phyloP scores from a whole-genome alignment of 2,113 vertebrate species.

The Holacanthus passer region DNA sequence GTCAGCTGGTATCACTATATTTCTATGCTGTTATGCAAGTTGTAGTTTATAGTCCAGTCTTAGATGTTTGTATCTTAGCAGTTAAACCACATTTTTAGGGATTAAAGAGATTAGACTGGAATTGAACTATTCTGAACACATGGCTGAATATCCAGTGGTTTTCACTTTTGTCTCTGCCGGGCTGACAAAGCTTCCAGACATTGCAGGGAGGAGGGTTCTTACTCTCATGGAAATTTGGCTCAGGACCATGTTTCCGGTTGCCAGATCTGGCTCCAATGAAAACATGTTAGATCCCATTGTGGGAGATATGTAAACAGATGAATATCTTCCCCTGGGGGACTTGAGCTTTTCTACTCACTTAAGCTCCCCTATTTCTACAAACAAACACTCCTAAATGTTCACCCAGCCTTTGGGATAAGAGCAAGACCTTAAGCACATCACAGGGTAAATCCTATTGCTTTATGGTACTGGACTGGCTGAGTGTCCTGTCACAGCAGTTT shows the following conservation, averaged over 20 bases:
- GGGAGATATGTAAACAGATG: slow-evolving; percentile 84
- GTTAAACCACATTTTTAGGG: neutral
- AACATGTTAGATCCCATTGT: slow-evolving; percentile 78
- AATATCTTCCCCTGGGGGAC: slow-evolving; percentile 66
- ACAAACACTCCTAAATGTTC: slow-evolving; percentile 71
- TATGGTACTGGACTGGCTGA: neutral
- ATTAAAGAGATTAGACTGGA: neutral
- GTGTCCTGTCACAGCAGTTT: slow-evolving; percentile 21
- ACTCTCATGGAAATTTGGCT: slow-evolving; percentile 85
- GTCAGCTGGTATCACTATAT: neutral
- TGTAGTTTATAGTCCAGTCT: neutral
- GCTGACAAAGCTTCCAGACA: slow-evolving; percentile 29
- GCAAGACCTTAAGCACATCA: slow-evolving; percentile 57
- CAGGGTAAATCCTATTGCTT: slow-evolving; percentile 51
- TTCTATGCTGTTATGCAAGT: neutral
- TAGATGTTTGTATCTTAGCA: neutral
- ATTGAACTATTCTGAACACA: neutral
- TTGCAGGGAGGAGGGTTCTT: slow-evolving; percentile 47
- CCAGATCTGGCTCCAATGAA: slow-evolving; percentile 73
- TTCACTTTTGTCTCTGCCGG: slow-evolving; percentile 6
- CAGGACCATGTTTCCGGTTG: slow-evolving; percentile 75
- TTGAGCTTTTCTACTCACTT: slow-evolving; percentile 62
- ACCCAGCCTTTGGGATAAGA: slow-evolving; percentile 42
- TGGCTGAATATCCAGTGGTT: neutral
- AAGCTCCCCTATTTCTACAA: slow-evolving; percentile 60